Evolutionary conservation across 2,888 invertebrate species (phyloP).

Genomic region (Andrena praecox): DNA sequence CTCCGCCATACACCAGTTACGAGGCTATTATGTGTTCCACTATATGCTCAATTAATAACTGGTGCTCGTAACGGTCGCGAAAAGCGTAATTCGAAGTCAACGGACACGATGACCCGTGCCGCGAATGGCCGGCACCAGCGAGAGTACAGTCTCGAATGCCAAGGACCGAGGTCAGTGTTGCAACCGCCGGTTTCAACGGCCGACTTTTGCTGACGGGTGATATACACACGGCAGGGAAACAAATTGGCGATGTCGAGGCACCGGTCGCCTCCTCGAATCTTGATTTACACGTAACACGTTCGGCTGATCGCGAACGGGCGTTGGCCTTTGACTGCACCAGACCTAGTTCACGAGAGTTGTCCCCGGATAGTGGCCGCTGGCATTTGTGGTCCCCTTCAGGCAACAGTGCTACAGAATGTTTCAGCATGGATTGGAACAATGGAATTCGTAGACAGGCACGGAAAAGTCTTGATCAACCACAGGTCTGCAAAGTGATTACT

Average conservation of each 20-base stretch:
- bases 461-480: not conserved
- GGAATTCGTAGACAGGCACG: not conserved
- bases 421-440: not conserved
- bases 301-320: conserved; percentile 68
- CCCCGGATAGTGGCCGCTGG: not conserved
- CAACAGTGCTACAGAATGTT: not conserved
- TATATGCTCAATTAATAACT: not conserved
- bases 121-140: conserved; percentile 46
- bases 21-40: not conserved
- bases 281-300: conserved; percentile 73
- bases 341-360: not conserved
- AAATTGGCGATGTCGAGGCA: conserved; percentile 61
- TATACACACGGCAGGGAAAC: conserved; percentile 53
- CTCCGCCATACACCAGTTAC: not conserved
- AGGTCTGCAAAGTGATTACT: not conserved
- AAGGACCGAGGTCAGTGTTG: conserved; percentile 72
- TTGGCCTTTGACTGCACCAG: conserved; percentile 60
- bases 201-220: conserved; percentile 56
- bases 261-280: conserved; percentile 57
- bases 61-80: not conserved
- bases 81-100: conserved; percentile 17
- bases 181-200: conserved; percentile 52
- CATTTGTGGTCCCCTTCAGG: conserved; percentile 11
- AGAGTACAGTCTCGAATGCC: conserved; percentile 56
- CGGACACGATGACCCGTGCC: conserved; percentile 21